Conservation (phyloP, 2,113 vertebrate genomes). For the human (Homo sapiens) region DNA sequence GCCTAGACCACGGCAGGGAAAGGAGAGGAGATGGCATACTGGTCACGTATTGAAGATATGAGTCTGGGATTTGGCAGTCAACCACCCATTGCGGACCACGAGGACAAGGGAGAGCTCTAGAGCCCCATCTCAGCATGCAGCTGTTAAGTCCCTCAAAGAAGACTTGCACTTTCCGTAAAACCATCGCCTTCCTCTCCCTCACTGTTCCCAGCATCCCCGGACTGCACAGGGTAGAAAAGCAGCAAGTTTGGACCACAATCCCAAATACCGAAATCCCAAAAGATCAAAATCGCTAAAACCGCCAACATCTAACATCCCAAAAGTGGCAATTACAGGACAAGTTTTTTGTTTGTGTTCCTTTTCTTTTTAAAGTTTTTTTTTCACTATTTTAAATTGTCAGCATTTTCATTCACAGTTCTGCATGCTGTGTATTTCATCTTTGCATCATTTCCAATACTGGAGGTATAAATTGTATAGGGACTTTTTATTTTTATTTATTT, state of each 20-base stretch:
- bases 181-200: no score
- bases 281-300: not conserved
- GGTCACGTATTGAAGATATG: fast-evolving
- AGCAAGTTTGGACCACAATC: not conserved
- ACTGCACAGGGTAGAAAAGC: fast-evolving
- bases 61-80: not conserved
- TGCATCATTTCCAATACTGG: not conserved
- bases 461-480: not conserved
- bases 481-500: not conserved
- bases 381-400: not conserved
- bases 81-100: fast-evolving
- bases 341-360: not conserved
- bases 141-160: not conserved
- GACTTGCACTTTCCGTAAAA: not conserved
- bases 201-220: fast-evolving
- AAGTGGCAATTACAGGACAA: not conserved
- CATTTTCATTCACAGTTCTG: not conserved
- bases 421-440: not conserved
- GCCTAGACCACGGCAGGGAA: not conserved
- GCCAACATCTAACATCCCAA: not conserved
- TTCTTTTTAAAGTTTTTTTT: not conserved
- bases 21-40: no score
- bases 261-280: not conserved
- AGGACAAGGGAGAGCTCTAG: no score
- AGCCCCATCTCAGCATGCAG: not conserved